These are phyloP conservation scores for Papilio polytes DNA, from an alignment of 1,140 invertebrate species.

Conservation along the genomic window DNA sequence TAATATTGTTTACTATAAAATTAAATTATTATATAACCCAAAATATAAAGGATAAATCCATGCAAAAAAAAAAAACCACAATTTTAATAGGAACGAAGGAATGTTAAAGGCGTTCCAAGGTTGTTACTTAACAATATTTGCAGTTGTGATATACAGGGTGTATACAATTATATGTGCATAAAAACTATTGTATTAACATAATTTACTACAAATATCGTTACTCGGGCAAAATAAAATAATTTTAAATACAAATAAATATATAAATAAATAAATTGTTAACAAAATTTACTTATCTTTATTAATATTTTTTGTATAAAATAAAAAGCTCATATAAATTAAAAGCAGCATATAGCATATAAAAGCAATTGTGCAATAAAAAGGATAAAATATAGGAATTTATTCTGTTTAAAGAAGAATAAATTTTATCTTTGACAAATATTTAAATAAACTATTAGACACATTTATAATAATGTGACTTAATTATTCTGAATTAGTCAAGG, in stretches of 20 bases:
- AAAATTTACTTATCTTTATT: neutral
- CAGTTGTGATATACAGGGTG: neutral
- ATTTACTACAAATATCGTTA: neutral
- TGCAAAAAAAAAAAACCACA: no score
- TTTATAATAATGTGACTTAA: neutral
- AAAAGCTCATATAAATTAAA: neutral
- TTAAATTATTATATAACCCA: no score
- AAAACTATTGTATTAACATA: neutral
- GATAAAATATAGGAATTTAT: neutral
- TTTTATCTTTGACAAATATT: neutral
- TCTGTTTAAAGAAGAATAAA: neutral
- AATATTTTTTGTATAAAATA: neutral
- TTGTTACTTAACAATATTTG: no score
- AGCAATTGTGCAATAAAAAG: neutral
- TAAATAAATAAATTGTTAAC: neutral
- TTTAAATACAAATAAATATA: neutral
- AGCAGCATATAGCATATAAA: constrained; percentile 28
- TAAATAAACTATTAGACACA: neutral
- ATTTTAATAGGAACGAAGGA: no score
- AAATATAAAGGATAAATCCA: no score
- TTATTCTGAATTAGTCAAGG: neutral
- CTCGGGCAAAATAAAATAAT: neutral
- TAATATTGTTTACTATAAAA: no score
- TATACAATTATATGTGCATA: neutral
- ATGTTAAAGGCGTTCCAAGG: no score